Evolutionary conservation across 2,888 invertebrate species (phyloP), one percentile per base, ranked within the genome.

Genomic region (Torymus auratus): DNA sequence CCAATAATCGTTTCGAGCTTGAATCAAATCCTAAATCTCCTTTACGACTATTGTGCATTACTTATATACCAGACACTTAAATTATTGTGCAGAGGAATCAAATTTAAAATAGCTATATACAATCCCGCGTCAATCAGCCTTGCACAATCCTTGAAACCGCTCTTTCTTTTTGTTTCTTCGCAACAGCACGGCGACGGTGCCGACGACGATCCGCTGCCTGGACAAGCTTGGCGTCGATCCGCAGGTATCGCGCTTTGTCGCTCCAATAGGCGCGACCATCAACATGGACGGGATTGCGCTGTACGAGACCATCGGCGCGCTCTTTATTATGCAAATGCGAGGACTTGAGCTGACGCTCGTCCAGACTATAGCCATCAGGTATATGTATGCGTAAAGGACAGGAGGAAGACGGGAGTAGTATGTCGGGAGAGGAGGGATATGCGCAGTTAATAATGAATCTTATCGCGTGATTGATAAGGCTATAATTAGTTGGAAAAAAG

Each of bases 221-320:
- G 99, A 99, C 90, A 95, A 95, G 83, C 96, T 98, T 93, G 96
- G 95, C 0, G 93, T 99, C 75, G 98, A 99, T 92, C 95, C 95
- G 0, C 94, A 97, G 83, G 96, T 98, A 81, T 96, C 98, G 3
- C 94, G 98, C 84, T 99, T 99, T 90, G 98, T 99, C 5, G 96
- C 98, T 88, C 99, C 99, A 23, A 97, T 99, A 83, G 99, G 99
- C 12, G 98, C 99, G 23, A 98, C 99, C 58, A 98, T 99, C 91
- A 99, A 99, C 92, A 98, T 98, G 98, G 98, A 98, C 90, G 97
- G 97, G 14, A 98, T 98, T 0, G 99, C 99, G 1, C 92, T 99
- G 50, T 99, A 99, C 89, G 99, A 99, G 91, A 98, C 99, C 0
- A 97, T 99, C 7, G 99, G 99, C 0, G 99, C 99, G 23, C 95